These are phyloP conservation scores for Diploscapter pachys DNA, from an alignment of 1,140 invertebrate species.

Conservation along the genomic window DNA sequence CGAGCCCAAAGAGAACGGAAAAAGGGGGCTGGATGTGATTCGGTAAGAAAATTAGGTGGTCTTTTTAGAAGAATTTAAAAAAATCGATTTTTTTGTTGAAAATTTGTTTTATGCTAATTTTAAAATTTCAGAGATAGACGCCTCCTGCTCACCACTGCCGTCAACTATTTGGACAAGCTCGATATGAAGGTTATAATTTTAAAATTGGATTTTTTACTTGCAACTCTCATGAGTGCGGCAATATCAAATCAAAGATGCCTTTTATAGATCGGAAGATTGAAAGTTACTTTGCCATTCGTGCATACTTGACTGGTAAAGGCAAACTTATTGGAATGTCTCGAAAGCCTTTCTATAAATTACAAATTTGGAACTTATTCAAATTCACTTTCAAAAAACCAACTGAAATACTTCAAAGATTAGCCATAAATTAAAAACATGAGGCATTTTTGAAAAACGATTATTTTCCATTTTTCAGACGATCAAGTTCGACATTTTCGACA, in stretches of 20 bases:
- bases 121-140: slow-evolving; percentile 13
- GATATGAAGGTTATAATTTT: slow-evolving; percentile 17
- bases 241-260: too few species aligned
- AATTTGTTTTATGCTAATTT: too few species aligned
- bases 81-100: too few species aligned
- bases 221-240: too few species aligned
- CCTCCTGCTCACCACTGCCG: slow-evolving; percentile 31
- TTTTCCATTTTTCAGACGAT: slow-evolving; percentile 13
- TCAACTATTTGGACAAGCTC: slow-evolving; percentile 19
- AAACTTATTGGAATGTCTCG: slow-evolving; percentile 12
- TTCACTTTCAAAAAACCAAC: too few species aligned
- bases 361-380: too few species aligned
- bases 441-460: neutral
- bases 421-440: neutral
- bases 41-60: too few species aligned
- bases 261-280: too few species aligned
- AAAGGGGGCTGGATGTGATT: slow-evolving; percentile 37
- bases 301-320: neutral
- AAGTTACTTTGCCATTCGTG: too few species aligned
- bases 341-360: too few species aligned
- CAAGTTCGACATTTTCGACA: slow-evolving; percentile 29
- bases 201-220: neutral
- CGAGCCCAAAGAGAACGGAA: slow-evolving; percentile 20
- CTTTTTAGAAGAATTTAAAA: too few species aligned
- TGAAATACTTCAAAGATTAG: too few species aligned